Conservation (phyloP, 2,113 vertebrate species). For the Callionymus lyra region DNA sequence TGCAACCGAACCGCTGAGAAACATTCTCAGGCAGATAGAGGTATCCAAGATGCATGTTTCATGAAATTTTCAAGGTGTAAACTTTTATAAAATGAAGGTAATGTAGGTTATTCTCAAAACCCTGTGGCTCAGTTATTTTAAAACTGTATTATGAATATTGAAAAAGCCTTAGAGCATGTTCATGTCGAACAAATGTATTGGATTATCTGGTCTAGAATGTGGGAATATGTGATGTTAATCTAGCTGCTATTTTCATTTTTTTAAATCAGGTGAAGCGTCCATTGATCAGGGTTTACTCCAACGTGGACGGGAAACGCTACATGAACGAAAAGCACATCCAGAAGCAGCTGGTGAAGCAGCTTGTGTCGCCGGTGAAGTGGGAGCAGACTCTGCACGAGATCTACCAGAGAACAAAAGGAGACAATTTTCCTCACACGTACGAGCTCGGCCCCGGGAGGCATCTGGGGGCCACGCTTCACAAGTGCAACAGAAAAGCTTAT, state of each 20-base stretch:
- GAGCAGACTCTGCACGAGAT: slow-evolving; percentile 89
- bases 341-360: slow-evolving; percentile 75
- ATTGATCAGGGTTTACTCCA: slow-evolving; percentile 78
- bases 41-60: slow-evolving; percentile 23
- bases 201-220: too few species aligned
- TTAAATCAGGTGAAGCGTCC: slow-evolving; percentile 70
- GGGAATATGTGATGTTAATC: too few species aligned
- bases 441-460: slow-evolving; percentile 86
- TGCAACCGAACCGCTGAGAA: slow-evolving; percentile 67
- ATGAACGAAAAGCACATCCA: slow-evolving; percentile 65
- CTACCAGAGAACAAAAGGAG: slow-evolving; percentile 73
- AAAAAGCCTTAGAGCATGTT: too few species aligned
- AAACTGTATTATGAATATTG: too few species aligned
- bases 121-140: too few species aligned
- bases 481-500: slow-evolving; percentile 86
- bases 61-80: too few species aligned
- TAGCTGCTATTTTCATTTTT: not conserved
- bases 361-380: slow-evolving; percentile 86
- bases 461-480: slow-evolving; percentile 75
- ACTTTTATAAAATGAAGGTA: too few species aligned
- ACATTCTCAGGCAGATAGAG: slow-evolving; percentile 66
- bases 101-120: too few species aligned
- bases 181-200: too few species aligned
- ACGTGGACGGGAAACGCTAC: slow-evolving; percentile 78
- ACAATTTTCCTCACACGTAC: slow-evolving; percentile 76